A percentile compares a stretch with the other conserved stretches of the same genome.
Conservation (phyloP, 2,113 vertebrate species). For the Archocentrus centrarchus region DNA sequence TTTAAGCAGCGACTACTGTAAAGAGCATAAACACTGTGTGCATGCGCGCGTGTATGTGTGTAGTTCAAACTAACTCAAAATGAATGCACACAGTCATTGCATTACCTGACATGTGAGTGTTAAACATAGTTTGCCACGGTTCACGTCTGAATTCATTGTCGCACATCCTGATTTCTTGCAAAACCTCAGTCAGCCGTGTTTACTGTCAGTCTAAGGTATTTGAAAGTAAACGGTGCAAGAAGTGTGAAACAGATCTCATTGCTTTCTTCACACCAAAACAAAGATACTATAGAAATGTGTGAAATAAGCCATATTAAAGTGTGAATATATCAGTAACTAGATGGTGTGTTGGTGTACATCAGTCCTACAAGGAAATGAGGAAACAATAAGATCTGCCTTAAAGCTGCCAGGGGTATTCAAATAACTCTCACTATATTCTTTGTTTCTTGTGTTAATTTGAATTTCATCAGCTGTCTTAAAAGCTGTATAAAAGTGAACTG, state of each 20-base stretch:
- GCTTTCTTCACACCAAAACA: not conserved
- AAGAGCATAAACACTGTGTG: not conserved
- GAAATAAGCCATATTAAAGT: not conserved
- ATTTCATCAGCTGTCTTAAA: not conserved
- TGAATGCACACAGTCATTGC: not conserved
- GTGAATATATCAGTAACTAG: not conserved
- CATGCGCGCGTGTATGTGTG: not conserved
- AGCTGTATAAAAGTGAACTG: not conserved
- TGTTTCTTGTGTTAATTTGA: fast-evolving
- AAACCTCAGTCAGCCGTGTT: not conserved
- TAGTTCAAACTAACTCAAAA: not conserved
- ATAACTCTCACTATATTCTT: not conserved
- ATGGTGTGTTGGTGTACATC: not conserved
- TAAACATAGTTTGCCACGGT: not conserved
- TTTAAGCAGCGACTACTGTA: not conserved
- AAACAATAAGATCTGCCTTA: not conserved
- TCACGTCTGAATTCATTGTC: not conserved
- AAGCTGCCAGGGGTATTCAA: not conserved
- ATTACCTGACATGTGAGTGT: not conserved
- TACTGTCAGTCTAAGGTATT: not conserved
- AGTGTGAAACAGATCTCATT: not conserved
- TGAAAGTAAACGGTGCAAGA: not conserved
- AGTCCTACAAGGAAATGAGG: not conserved
- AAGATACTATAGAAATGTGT: not conserved
- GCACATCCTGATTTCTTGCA: not conserved